Percentiles rank a stretch among this genome's conserved stretches.
phyloP scores from a whole-genome alignment of 2,113 vertebrate genomes.

The Tor tambroides region DNA sequence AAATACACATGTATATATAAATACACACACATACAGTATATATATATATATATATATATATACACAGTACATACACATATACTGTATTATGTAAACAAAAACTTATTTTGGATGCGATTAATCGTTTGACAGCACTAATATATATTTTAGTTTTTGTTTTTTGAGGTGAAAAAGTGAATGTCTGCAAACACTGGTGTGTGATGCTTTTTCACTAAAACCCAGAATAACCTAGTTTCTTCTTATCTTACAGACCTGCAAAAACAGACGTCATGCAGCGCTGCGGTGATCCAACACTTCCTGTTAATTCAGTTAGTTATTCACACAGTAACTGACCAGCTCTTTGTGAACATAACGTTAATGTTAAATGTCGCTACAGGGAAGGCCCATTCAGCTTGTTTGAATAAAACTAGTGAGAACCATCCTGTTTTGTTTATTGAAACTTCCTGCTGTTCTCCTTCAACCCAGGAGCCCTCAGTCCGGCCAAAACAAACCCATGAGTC shows the following conservation, averaged over 20 bases:
- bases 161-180: neutral
- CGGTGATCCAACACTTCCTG: neutral
- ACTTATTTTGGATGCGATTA: too few relatives aligned
- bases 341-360: neutral
- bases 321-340: neutral
- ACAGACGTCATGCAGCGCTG: neutral
- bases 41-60: too few relatives aligned
- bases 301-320: neutral
- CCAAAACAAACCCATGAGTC: neutral
- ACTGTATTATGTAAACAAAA: too few relatives aligned
- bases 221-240: neutral
- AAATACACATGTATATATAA: too few relatives aligned
- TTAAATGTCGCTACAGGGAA: too few relatives aligned
- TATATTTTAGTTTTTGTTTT: too few relatives aligned
- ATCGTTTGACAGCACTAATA: too few relatives aligned
- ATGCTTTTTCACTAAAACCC: neutral
- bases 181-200: neutral
- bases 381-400: neutral
- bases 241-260: neutral
- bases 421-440: neutral
- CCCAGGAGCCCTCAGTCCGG: neutral
- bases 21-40: too few relatives aligned
- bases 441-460: neutral
- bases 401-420: neutral
- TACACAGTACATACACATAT: too few relatives aligned